A percentile compares a stretch with the other conserved stretches of the same genome.
Conservation (phyloP, 64 coral and sea anemone species). For the Pocillopora verrucosa region DNA sequence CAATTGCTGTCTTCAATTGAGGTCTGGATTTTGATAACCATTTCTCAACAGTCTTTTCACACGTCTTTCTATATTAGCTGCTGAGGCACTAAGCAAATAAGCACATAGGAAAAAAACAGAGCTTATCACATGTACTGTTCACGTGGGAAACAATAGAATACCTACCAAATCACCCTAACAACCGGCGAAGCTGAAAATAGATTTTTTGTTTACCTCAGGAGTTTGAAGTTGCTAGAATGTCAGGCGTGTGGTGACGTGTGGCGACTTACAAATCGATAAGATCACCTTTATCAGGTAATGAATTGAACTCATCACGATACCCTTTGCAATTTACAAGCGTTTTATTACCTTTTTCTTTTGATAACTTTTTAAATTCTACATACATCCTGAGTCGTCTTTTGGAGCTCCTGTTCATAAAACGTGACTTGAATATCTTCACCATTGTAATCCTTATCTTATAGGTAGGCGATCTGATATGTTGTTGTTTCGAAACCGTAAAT, state of each 20-base stretch:
- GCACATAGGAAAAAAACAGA: too few species aligned
- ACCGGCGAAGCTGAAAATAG: conserved; percentile 3
- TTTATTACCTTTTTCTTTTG: too few species aligned
- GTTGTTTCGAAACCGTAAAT: conserved; percentile 31
- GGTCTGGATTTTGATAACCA: too few species aligned
- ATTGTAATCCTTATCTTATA: not conserved
- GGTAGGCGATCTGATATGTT: not conserved
- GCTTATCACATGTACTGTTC: not conserved
- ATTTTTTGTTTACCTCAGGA: not conserved
- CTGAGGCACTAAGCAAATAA: too few species aligned
- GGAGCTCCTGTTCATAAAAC: too few species aligned
- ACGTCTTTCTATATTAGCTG: too few species aligned
- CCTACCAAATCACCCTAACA: conserved; percentile 9
- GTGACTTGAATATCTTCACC: not conserved
- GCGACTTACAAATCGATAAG: not conserved
- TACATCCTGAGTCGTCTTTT: too few species aligned
- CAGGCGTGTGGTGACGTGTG: not conserved
- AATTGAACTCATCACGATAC: too few species aligned
- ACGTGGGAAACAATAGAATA: conserved; percentile 27
- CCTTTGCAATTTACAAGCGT: too few species aligned
- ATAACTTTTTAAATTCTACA: too few species aligned
- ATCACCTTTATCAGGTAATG: too few species aligned
- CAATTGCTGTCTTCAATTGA: not conserved
- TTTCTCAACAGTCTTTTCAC: too few species aligned
- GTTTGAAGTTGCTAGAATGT: not conserved